A percentile compares a stretch with the other conserved stretches of the same genome.
phyloP scores from a whole-genome alignment of 2,797 vertebrate genomes.

The Sardinella longiceps region DNA sequence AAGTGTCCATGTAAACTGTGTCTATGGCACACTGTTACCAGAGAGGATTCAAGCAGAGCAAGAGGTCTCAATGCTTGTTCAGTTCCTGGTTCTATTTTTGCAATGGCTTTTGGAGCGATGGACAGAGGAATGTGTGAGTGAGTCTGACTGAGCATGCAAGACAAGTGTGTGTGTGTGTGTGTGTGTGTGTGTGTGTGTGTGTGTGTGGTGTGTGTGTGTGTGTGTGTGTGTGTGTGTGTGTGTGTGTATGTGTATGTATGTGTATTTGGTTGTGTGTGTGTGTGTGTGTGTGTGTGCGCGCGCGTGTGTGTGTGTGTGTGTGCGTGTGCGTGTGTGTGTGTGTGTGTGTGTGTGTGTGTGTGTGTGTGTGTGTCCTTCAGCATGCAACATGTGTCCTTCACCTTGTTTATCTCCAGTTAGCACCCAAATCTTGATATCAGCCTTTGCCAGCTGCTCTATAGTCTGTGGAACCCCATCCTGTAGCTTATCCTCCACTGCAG shows the following conservation, averaged over 20 bases:
- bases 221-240: background rate
- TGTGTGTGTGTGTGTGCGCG: no score
- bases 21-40: no score
- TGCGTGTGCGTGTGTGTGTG: background rate
- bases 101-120: no score
- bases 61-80: no score
- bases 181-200: background rate
- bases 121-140: no score
- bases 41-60: no score
- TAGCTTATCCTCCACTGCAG: conserved; percentile 95
- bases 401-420: conserved; percentile 96
- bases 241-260: background rate
- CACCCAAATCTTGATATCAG: conserved; percentile 93
- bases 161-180: no score
- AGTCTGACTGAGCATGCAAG: no score
- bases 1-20: no score
- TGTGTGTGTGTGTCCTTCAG: conserved; percentile 25
- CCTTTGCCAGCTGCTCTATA: conserved; percentile 84
- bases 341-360: background rate
- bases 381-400: conserved; percentile 56
- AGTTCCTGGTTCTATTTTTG: no score
- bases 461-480: conserved; percentile 92
- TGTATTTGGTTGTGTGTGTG: no score
- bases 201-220: background rate
- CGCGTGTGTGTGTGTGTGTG: background rate